A percentile compares a stretch with the other conserved stretches of the same genome.
These are phyloP conservation scores for Lasioglossum vierecki DNA, from an alignment of 2,888 invertebrate species.

Conservation along the genomic window DNA sequence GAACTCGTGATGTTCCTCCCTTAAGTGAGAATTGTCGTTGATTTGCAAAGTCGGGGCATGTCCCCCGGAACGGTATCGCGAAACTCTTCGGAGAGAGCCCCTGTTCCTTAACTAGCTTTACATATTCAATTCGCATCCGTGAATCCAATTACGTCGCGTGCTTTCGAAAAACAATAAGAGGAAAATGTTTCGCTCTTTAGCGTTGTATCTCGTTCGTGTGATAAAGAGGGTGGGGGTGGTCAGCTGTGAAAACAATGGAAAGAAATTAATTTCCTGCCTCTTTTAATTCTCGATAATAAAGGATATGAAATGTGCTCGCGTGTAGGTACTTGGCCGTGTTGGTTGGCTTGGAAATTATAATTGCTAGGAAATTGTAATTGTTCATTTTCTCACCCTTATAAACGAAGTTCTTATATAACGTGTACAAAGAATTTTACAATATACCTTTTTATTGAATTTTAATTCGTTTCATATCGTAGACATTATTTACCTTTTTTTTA, in stretches of 20 bases:
- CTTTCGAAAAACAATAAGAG: conserved; percentile 48
- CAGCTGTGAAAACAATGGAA: conserved; percentile 13
- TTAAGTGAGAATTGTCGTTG: conserved; percentile 12
- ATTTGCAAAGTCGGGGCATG: conserved; percentile 14
- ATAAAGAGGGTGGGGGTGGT: neutral
- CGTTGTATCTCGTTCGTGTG: conserved; percentile 10
- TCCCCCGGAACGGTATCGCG: conserved; percentile 31
- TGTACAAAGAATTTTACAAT: neutral
- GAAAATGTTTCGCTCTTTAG: conserved; percentile 53
- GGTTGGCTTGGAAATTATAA: neutral
- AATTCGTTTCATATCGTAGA: neutral
- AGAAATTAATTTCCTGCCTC: neutral
- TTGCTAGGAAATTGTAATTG: neutral
- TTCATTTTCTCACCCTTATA: neutral
- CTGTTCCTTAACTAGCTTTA: conserved; percentile 41
- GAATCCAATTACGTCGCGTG: conserved; percentile 59
- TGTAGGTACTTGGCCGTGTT: neutral
- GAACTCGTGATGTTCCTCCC: neutral
- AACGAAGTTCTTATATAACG: neutral
- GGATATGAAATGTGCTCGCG: neutral
- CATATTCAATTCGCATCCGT: conserved; percentile 51
- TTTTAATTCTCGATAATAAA: neutral
- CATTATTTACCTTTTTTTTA: neutral
- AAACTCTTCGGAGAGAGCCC: conserved; percentile 24
- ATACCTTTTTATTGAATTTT: neutral